Base-by-base conservation (phyloP, 2,113 vertebrate genomes). In the Onychostruthus taczanowskii region DNA sequence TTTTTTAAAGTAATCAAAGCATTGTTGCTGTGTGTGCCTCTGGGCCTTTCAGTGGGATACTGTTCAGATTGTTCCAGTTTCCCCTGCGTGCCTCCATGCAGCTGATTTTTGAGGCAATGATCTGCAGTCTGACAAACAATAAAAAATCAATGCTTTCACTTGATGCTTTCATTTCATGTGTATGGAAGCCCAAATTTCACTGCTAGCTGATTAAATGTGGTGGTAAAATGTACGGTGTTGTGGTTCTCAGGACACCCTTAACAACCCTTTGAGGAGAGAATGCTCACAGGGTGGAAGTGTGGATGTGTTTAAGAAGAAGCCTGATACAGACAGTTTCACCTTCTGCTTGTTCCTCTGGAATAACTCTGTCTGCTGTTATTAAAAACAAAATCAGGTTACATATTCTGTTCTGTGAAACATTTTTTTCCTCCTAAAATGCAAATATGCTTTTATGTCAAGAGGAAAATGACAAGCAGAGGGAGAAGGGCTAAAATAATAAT, bases 151-250 rank as follows among this genome's bases (percentile, higher is more conserved):
- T 74, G 31, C 13, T 74, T 84, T 84, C 50, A 52, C 41, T 69
- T n/a, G 31, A 39, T 80, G 41, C 31, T 90, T 89, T 86, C 7
- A 39, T 53, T 73, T 76, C 16, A 20, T 67, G 39, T 72, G 24
- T 10, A 2, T 0, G 0, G 39, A 74, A 27, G 8, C 43, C 23
- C 52, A 52, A 2, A 6, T 76, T 79, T 79, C 58, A 44, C 31
- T 59, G 44, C 27, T 78, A 43, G 66, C 26, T 75, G 47, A 53
- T 37, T 68, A 69, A 68, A 69, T 12, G 16, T 18, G 63, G 24
- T 64, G 22, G 37, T 53, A 31, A 62, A 89, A 77, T 17, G 13
- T n/a, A n/a, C 13, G 64, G 1, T 41, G 12, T 41, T 79, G 44
- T 64, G 58, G 19, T 56, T 64, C 49, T 79, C 44, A 22, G 16